Conservation (phyloP, 2,797 vertebrate genomes). For the Argya squamiceps region DNA sequence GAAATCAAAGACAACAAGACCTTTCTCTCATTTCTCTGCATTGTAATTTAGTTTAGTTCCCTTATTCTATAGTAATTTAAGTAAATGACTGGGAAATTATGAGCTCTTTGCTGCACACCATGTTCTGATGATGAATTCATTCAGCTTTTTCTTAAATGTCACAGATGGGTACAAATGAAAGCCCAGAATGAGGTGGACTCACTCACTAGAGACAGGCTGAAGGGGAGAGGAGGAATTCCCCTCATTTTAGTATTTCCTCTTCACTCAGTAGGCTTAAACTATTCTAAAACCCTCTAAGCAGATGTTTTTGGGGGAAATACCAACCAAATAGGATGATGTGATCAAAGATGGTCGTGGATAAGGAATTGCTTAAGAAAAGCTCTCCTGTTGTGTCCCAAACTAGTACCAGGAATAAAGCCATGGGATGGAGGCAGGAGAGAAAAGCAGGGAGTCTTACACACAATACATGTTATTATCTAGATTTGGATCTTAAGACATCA, state of each 20-base stretch:
- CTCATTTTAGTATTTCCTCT: background rate
- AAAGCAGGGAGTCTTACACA: background rate
- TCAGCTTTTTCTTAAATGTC: slow-evolving; percentile 11
- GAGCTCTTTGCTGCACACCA: background rate
- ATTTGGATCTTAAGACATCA: background rate
- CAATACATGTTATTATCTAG: background rate
- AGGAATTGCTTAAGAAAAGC: background rate
- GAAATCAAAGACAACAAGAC: background rate
- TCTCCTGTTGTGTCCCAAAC: background rate
- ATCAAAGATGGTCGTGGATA: background rate
- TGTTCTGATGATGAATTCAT: background rate
- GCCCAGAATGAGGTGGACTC: background rate
- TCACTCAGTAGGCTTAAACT: background rate
- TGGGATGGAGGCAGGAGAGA: background rate
- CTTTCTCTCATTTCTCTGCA: background rate
- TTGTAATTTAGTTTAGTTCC: slow-evolving; percentile 7
- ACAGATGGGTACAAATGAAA: background rate
- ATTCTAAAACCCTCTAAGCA: background rate
- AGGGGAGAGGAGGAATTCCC: background rate
- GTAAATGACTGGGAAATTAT: background rate
- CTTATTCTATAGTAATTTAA: slow-evolving; percentile 8
- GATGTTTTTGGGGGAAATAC: background rate
- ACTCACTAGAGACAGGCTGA: background rate
- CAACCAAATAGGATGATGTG: background rate
- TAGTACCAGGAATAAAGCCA: background rate